Conservation (phyloP, 1,140 invertebrate species). For the Meloidogyne floridensis region DNA sequence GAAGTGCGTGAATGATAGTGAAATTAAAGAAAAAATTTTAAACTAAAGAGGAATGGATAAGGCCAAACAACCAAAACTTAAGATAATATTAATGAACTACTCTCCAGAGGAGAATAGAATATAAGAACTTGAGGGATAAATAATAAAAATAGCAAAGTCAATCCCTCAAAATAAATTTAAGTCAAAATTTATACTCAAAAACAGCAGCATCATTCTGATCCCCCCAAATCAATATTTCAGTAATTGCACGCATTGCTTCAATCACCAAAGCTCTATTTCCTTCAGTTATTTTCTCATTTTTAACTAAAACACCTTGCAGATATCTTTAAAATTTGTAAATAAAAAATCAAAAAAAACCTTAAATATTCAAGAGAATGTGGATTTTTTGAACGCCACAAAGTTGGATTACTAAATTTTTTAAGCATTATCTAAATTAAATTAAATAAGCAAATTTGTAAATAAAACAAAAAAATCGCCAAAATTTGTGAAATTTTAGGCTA, state of each 20-base stretch:
- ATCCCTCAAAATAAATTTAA: no score
- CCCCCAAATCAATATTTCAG: conserved; percentile 99
- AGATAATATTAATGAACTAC: no score
- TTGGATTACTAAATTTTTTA: conserved; percentile 22
- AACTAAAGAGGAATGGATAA: no score
- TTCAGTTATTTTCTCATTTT: conserved; percentile 94
- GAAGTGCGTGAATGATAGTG: no score
- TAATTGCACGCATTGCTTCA: conserved; percentile 85
- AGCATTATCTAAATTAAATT: conserved; percentile 22
- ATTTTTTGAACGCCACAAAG: conserved; percentile 64
- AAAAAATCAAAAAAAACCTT: conserved; percentile 45
- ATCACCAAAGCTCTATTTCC: conserved; percentile 90
- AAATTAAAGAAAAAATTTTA: no score
- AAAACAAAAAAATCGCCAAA: no score
- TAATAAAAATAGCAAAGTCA: no score
- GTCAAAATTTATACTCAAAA: conserved; percentile 83
- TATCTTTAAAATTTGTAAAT: conserved; percentile 71
- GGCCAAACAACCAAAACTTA: no score
- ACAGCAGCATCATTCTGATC: conserved; percentile 99
- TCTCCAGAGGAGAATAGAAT: no score
- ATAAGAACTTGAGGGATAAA: no score
- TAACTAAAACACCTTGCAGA: conserved; percentile 88
- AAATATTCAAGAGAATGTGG: conserved; percentile 63
- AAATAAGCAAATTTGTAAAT: neutral
- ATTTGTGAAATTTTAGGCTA: no score